A percentile compares a stretch with the other conserved stretches of the same genome.
These are phyloP conservation scores for Xiphorhynchus elegans DNA, from an alignment of 2,113 vertebrate genomes.

Conservation along the genomic window DNA sequence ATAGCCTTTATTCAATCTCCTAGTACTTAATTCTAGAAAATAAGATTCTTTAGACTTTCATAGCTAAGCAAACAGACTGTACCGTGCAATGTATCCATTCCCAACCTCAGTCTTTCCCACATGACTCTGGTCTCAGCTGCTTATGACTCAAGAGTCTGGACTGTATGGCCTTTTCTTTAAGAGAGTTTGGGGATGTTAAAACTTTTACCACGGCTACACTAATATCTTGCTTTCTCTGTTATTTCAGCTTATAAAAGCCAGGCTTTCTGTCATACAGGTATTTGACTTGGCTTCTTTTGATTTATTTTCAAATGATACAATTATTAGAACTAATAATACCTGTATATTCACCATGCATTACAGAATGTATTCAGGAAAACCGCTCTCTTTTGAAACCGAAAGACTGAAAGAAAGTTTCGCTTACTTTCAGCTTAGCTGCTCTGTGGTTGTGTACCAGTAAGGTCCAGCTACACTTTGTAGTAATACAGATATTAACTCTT, in stretches of 20 bases:
- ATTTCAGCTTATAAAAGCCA: neutral
- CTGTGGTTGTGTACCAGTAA: neutral
- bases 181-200: neutral
- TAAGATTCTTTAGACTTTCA: neutral
- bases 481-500: neutral
- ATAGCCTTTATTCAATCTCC: neutral
- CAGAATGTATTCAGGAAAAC: neutral
- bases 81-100: neutral
- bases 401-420: neutral
- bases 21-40: neutral
- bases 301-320: neutral
- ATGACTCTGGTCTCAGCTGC: neutral
- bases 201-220: neutral
- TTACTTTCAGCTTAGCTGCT: neutral
- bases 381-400: neutral
- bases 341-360: neutral
- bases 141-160: accelerated
- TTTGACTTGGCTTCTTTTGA: neutral
- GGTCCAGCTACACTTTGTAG: neutral
- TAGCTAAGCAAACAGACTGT: neutral
- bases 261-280: neutral
- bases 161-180: neutral
- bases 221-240: neutral
- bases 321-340: neutral
- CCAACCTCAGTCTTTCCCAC: neutral